These are phyloP conservation scores for Pristionchus arcanus DNA, from an alignment of 2,888 invertebrate species.

Conservation along the genomic window DNA sequence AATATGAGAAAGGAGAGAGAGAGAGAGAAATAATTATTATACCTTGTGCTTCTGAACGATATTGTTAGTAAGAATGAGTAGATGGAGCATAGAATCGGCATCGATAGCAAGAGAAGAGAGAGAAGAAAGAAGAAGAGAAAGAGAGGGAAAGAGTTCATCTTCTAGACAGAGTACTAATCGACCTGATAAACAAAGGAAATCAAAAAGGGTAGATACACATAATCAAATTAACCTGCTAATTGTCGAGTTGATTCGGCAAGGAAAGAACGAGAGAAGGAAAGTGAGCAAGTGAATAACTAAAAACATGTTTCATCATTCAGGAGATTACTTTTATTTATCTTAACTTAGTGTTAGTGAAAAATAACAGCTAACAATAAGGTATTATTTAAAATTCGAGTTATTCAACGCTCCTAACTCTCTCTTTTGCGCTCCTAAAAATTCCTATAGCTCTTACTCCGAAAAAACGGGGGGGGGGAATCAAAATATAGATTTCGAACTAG, in stretches of 20 bases:
- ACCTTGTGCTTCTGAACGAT: conserved; percentile 83
- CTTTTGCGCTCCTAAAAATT: too few species aligned
- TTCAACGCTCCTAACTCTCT: too few species aligned
- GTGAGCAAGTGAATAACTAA: conserved; percentile 64
- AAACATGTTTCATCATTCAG: conserved; percentile 38
- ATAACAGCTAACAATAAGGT: too few species aligned
- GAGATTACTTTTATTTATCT: too few species aligned
- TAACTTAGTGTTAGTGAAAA: too few species aligned
- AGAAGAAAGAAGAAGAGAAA: conserved; percentile 78
- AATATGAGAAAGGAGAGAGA: not conserved
- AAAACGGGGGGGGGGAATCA: too few species aligned
- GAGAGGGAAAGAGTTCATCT: conserved; percentile 82
- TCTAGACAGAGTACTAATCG: conserved; percentile 84
- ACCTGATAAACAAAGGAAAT: conserved; percentile 80
- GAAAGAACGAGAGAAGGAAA: conserved; percentile 63
- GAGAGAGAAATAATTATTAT: not conserved
- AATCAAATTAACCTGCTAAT: conserved; percentile 70
- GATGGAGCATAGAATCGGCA: conserved; percentile 80
- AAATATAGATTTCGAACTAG: too few species aligned
- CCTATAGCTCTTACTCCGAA: too few species aligned
- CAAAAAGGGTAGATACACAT: not conserved
- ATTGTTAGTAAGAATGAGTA: conserved; percentile 83
- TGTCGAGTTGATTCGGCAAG: conserved; percentile 82
- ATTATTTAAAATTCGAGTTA: too few species aligned
- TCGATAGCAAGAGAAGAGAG: conserved; percentile 78